Conservation (phyloP, 2,113 vertebrate species). For the Vanacampus margaritifer region DNA sequence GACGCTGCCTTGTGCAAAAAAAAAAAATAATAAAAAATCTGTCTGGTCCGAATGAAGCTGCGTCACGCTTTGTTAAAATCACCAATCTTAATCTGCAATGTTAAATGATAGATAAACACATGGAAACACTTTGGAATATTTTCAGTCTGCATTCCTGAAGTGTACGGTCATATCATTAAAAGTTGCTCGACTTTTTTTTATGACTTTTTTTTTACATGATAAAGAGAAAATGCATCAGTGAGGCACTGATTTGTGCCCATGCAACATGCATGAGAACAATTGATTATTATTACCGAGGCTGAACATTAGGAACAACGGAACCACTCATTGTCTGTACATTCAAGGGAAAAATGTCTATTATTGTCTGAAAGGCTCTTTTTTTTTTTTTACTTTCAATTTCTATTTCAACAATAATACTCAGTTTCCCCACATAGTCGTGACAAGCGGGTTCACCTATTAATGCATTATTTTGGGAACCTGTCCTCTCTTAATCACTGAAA, state of each 20-base stretch:
- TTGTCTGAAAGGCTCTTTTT: neutral
- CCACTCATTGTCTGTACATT: neutral
- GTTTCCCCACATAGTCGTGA: neutral
- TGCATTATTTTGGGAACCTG: neutral
- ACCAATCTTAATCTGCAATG: neutral
- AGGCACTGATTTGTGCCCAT: neutral
- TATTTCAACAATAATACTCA: neutral
- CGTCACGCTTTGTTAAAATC: slow-evolving; percentile 46
- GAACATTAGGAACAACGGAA: neutral
- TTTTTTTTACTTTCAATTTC: neutral
- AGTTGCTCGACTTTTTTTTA: neutral
- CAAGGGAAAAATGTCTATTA: no score
- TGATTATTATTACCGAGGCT: neutral
- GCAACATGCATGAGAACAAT: neutral
- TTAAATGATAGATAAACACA: slow-evolving; percentile 1
- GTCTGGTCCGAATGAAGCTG: slow-evolving; percentile 59
- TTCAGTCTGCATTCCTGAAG: neutral
- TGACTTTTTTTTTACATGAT: neutral
- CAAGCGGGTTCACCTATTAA: neutral
- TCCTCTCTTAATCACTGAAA: neutral
- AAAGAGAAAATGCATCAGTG: neutral
- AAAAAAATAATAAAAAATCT: no score
- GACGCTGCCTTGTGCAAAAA: slow-evolving; percentile 61
- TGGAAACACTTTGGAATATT: slow-evolving; percentile 20
- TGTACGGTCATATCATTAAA: neutral